Evolutionary conservation across 2,113 vertebrate species (phyloP).

Genomic region (Baryphthengus martii): DNA sequence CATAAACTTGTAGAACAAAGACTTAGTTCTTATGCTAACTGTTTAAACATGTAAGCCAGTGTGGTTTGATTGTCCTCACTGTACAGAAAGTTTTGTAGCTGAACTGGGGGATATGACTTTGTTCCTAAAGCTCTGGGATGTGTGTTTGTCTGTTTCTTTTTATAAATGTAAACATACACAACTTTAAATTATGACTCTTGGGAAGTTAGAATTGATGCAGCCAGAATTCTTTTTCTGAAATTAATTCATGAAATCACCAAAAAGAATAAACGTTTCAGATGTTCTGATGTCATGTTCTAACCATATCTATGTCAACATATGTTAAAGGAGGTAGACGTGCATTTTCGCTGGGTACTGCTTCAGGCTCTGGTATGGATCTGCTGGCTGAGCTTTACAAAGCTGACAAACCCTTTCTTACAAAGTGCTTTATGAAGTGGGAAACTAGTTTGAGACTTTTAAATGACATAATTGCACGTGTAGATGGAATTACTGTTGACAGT

Average conservation of each 20-base stretch:
- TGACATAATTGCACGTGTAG: neutral
- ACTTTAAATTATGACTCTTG: neutral
- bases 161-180: neutral
- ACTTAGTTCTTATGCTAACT: neutral
- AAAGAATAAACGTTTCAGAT: neutral
- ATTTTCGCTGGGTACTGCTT: neutral
- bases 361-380: neutral
- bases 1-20: neutral
- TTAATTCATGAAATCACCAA: neutral
- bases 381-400: neutral
- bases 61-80: neutral
- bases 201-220: neutral
- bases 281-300: neutral
- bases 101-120: neutral
- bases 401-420: neutral
- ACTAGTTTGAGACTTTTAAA: neutral
- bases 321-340: neutral
- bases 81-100: neutral
- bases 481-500: neutral
- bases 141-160: neutral
- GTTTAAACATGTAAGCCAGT: neutral
- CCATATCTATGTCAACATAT: rapidly evolving
- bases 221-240: neutral
- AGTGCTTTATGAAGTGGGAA: neutral
- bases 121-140: neutral